Percentiles rank a stretch among this genome's conserved stretches.
Evolutionary conservation across 2,888 invertebrate species (phyloP).

Genomic region (Chelonus formosanus): DNA sequence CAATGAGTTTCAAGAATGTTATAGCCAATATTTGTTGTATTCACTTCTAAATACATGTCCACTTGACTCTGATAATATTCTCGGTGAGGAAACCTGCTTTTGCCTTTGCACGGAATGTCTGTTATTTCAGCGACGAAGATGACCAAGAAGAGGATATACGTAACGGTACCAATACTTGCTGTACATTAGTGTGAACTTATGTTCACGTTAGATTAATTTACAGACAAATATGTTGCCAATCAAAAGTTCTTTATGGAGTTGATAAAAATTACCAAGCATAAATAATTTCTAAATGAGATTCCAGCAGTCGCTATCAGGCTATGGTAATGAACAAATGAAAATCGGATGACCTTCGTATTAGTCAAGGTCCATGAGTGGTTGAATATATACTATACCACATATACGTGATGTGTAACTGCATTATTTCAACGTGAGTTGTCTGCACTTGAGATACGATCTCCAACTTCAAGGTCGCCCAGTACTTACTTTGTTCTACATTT

Average conservation of each 20-base stretch:
- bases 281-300: too few species aligned
- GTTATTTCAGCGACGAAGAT: constrained; percentile 18
- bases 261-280: too few species aligned
- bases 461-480: constrained; percentile 20
- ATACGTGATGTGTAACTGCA: background rate
- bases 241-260: too few species aligned
- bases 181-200: background rate
- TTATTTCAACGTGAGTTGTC: background rate
- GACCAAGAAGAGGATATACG: constrained; percentile 11
- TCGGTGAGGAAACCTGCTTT: constrained; percentile 21
- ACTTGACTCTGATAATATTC: constrained; percentile 21
- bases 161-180: constrained; percentile 25
- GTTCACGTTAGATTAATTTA: too few species aligned
- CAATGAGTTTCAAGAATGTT: background rate
- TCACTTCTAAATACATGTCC: background rate
- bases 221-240: too few species aligned
- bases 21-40: background rate
- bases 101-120: constrained; percentile 19
- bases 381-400: too few species aligned
- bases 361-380: too few species aligned
- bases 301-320: too few species aligned
- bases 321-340: too few species aligned
- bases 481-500: constrained; percentile 19
- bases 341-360: too few species aligned
- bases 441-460: constrained; percentile 25